Evolutionary conservation across 2,888 invertebrate species (phyloP).

Genomic region (Stratiomys singularior): DNA sequence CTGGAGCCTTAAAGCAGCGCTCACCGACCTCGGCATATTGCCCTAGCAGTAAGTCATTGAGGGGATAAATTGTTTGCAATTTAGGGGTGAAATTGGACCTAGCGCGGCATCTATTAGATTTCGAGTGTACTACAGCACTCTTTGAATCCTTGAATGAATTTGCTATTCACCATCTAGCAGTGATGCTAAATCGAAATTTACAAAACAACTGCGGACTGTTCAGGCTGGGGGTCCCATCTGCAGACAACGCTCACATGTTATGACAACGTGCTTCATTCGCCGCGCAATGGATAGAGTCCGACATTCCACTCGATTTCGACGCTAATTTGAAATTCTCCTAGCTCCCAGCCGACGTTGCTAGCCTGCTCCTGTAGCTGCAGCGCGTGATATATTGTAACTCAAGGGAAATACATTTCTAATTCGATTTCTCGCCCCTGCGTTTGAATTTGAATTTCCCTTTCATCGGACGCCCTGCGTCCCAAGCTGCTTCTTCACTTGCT

Average conservation of each 20-base stretch:
- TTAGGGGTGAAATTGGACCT: too few relatives aligned
- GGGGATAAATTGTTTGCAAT: too few relatives aligned
- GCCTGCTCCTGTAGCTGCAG: not conserved
- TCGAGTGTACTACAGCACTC: too few relatives aligned
- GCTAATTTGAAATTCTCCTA: constrained; percentile 24
- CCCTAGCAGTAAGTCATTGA: too few relatives aligned
- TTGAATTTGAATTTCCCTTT: constrained; percentile 15
- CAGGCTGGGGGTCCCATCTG: not conserved
- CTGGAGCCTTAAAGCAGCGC: too few relatives aligned
- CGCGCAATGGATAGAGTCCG: not conserved
- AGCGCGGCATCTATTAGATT: too few relatives aligned
- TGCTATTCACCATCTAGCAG: not conserved
- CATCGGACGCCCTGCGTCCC: not conserved
- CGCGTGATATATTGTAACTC: constrained; percentile 13
- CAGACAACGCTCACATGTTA: constrained; percentile 16
- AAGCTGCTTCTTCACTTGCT: not conserved
- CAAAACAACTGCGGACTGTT: not conserved
- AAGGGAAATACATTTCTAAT: constrained; percentile 45
- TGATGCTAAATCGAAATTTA: constrained; percentile 10
- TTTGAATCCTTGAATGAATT: too few relatives aligned
- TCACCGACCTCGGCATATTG: too few relatives aligned
- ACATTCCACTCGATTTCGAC: not conserved
- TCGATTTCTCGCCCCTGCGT: constrained; percentile 35
- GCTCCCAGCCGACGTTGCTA: not conserved
- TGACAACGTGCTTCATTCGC: constrained; percentile 7